Conservation (phyloP, 2,888 invertebrate genomes). For the Phalera bucephala region DNA sequence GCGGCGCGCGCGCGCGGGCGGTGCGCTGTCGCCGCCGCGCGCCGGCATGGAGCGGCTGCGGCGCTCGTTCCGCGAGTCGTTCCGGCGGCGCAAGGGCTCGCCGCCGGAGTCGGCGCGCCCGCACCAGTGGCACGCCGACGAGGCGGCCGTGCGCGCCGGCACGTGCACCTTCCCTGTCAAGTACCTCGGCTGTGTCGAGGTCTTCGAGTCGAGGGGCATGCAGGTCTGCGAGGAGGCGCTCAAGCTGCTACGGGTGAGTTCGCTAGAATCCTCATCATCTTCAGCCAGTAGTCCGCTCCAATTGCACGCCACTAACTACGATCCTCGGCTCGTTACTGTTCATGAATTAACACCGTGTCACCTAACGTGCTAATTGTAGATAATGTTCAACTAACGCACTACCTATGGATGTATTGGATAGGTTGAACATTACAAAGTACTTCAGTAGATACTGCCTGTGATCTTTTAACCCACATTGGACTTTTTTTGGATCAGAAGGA, state of each 20-base stretch:
- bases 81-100: constrained; percentile 93
- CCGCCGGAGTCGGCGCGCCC: constrained; percentile 97
- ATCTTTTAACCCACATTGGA: too few relatives aligned
- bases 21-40: constrained; percentile 76
- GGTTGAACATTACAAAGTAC: too few relatives aligned
- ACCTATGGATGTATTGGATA: too few relatives aligned
- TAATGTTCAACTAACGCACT: too few relatives aligned
- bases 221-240: constrained; percentile 99
- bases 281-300: too few relatives aligned
- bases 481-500: too few relatives aligned
- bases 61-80: constrained; percentile 95
- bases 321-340: too few relatives aligned
- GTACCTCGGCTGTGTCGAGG: constrained; percentile 99
- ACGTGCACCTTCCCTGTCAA: constrained; percentile 99
- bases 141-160: constrained; percentile 96
- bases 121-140: constrained; percentile 99
- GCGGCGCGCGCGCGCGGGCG: constrained; percentile 73
- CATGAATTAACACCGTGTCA: too few relatives aligned
- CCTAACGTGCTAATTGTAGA: too few relatives aligned
- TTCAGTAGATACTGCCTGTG: too few relatives aligned
- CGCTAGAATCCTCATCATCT: too few relatives aligned
- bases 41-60: constrained; percentile 93
- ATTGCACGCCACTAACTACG: too few relatives aligned
- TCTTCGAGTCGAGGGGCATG: constrained; percentile 99
- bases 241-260: constrained; percentile 95